Evolutionary conservation across 2,797 vertebrate genomes (phyloP).

Genomic region (Neostethus bicornis): DNA sequence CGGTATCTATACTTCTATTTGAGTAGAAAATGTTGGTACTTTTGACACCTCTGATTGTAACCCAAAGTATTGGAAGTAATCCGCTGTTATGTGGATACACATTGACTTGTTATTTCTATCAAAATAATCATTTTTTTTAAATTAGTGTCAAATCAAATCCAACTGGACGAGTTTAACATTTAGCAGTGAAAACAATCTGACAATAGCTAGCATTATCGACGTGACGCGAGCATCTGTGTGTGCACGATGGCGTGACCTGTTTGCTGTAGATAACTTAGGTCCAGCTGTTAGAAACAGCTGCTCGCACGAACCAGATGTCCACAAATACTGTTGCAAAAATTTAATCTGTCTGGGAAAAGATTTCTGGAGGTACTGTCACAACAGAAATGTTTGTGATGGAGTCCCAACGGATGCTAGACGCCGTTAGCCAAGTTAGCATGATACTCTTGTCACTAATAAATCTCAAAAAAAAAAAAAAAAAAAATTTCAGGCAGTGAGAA

Average conservation of each 20-base stretch:
- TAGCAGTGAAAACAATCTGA: constrained; percentile 16
- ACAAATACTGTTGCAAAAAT: constrained; percentile 15
- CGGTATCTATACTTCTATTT: no score
- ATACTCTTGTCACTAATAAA: neutral
- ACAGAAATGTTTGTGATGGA: neutral
- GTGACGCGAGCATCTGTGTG: constrained; percentile 14
- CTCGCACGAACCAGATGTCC: constrained; percentile 20
- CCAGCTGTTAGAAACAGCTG: constrained; percentile 23
- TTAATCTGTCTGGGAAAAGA: neutral
- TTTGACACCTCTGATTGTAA: no score
- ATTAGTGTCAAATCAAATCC: neutral
- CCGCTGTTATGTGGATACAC: no score
- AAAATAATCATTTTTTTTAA: no score
- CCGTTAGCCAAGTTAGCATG: neutral
- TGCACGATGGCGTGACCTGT: constrained; percentile 8
- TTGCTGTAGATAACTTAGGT: constrained; percentile 11
- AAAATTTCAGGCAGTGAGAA: neutral
- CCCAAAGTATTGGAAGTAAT: no score
- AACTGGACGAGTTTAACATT: neutral
- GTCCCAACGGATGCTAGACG: neutral
- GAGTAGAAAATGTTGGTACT: no score
- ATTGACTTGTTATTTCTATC: no score
- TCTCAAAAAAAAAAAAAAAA: neutral
- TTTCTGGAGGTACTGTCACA: neutral
- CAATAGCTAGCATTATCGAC: constrained; percentile 15